A percentile compares a stretch with the other conserved stretches of the same genome.
phyloP scores from a whole-genome alignment of 2,797 vertebrate species.

The Melanotaenia nigrans region DNA sequence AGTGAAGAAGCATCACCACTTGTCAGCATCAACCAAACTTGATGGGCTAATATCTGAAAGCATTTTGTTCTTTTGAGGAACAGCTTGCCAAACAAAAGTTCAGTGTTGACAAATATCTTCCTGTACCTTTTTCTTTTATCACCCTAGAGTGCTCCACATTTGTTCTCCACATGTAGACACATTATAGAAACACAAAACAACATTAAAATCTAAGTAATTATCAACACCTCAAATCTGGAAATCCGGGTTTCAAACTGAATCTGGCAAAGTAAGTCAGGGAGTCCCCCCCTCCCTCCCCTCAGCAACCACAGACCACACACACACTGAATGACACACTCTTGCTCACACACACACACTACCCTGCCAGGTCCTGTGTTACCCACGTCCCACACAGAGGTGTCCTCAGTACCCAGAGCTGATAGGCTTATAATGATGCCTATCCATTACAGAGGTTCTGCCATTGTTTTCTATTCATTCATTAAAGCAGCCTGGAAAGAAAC shows the following conservation, averaged over 20 bases:
- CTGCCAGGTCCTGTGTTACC: constrained; percentile 50
- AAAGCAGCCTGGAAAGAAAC: constrained; percentile 55
- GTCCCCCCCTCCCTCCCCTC: neutral
- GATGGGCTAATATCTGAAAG: constrained; percentile 6
- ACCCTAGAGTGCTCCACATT: neutral
- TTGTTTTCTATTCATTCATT: constrained; percentile 86
- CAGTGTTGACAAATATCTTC: neutral
- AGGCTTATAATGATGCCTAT: constrained; percentile 84
- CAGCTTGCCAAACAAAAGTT: constrained; percentile 14
- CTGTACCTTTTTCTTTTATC: constrained; percentile 7
- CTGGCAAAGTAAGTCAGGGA: constrained; percentile 25
- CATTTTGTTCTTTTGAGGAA: constrained; percentile 6
- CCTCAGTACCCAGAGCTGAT: constrained; percentile 72
- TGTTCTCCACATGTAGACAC: constrained; percentile 28
- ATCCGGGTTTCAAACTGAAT: constrained; percentile 39
- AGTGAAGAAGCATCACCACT: neutral
- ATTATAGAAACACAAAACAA: constrained; percentile 12
- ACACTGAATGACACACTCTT: constrained; percentile 25
- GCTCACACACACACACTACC: constrained; percentile 9
- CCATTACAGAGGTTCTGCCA: constrained; percentile 77
- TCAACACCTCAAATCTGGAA: constrained; percentile 42
- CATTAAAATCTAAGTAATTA: constrained; percentile 29
- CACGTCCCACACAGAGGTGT: constrained; percentile 68
- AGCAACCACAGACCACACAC: constrained; percentile 72
- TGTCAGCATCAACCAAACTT: neutral